Evolutionary conservation across 1,140 invertebrate genomes (phyloP), one percentile per base, ranked within the genome.

Genomic region (Delia radicum): DNA sequence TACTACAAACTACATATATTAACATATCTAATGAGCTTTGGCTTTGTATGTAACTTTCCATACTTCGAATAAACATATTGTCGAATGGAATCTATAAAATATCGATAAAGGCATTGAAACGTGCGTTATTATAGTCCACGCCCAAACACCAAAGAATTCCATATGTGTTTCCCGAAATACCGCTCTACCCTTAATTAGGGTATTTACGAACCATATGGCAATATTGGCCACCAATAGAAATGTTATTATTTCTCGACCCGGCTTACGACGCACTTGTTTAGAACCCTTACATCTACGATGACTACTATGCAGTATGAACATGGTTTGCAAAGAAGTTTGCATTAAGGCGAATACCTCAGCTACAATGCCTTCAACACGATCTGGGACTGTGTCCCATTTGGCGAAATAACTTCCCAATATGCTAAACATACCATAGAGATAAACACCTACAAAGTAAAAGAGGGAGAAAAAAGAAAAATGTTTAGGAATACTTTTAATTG

Each of bases 31-130:
- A 74, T 85, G 83, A 6, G 82, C 75, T 77, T 86, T 86, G 1
- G 84, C 81, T 72, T 96, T 97, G 87, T 98, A 98, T 29, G 95
- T 92, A 75, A 94, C 91, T 86, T 97, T 97, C 97, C 96, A 98
- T 26, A 98, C 96, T 87, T 98, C 97, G 82, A 97, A 98, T 0
- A 98, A 89, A 83, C 96, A 98, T 73, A 98, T 97, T 1, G 96
- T 96, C 0, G 95, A 96, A 86, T 98, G 95, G 87, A 98, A 96
- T 13, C 94, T 88, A 85, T 94, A 95, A 86, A 96, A 96, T 74
- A 96, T 96, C 1, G 93, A 91, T 31, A 96, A 88, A 0, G 94
- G 95, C 90, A 95, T 94, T 0, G 93, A 94, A 0, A 95, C 90
- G 83, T 95, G 93, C 0, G 93, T 94, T 72, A 96, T 95, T 76